Evolutionary conservation across 2,113 vertebrate genomes (phyloP), one percentile per base, ranked within the genome.

Genomic region (Macheiramphus alcinus): DNA sequence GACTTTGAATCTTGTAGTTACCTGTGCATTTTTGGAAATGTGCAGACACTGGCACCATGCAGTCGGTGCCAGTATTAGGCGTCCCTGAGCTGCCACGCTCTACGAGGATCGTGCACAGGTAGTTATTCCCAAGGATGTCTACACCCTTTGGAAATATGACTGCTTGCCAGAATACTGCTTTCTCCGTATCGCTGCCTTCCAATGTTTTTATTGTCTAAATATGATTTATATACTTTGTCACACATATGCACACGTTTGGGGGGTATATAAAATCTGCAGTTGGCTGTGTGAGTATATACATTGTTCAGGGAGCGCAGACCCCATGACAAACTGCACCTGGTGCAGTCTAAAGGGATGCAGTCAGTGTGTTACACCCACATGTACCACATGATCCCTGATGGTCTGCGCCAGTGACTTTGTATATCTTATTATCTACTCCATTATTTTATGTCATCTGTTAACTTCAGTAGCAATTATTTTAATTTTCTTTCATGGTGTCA

Each of bases 81-180:
- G 0, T 15, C 61, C 53, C 47, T 62, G 40, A 67, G n/a, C 82
- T 23, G 53, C 62, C 18, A 1, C 1, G 6, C 42, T 40, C 29
- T 10, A 2, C 4, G 1, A 23, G 65, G 38, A 4, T 20, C 0
- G 0, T 9, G 53, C 2, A 3, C 23, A 7, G 38, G 29, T 31
- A 6, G 50, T 34, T 31, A 4, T n/a, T 66, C 63, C 84, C 48
- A 21, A 11, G 61, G 48, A 13, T 42, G 17, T 25, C 47, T 17
- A 8, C 11, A 18, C 11, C 71, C 31, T 73, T 42, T 17, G 59
- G 62, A 59, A 80, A 23, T 8, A 27, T 0, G 17, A 5, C 80
- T 48, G 52, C 56, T 40, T 53, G 27, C n/a, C 48, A 21, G 32
- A 43, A 29, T 2, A 2, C 23, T 26, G 23, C 38, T 32, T 25